Conservation (phyloP, 2,113 vertebrate species). For the Maccullochella peelii region DNA sequence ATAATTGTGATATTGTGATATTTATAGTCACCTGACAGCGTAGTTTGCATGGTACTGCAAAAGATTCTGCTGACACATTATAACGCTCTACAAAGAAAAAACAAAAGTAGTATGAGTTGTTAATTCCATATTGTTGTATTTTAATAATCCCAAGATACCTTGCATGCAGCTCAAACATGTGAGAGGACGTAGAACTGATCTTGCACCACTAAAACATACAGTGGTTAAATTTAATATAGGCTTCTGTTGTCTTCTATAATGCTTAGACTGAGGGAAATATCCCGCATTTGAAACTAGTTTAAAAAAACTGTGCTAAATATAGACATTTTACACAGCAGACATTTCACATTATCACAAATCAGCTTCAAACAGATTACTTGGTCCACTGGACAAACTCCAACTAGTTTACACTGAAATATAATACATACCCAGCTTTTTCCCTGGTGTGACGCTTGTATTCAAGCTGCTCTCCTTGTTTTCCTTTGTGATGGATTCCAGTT, state of each 20-base stretch:
- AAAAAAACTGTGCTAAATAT: too few relatives aligned
- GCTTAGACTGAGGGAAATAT: too few relatives aligned
- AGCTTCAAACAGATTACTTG: neutral
- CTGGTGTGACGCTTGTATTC: constrained; percentile 37
- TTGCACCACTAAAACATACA: neutral
- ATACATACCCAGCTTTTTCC: constrained; percentile 60
- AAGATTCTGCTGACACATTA: neutral
- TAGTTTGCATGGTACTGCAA: neutral
- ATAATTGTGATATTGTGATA: neutral
- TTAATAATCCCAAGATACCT: neutral
- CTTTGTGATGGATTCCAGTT: constrained; percentile 57
- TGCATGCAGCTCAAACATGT: neutral
- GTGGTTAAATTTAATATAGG: neutral
- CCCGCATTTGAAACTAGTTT: too few relatives aligned
- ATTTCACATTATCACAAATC: neutral
- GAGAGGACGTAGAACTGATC: neutral
- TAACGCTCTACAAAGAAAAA: neutral
- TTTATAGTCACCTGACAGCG: constrained; percentile 60
- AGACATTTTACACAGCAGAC: neutral
- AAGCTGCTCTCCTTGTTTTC: constrained; percentile 37
- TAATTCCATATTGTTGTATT: neutral
- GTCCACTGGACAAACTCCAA: neutral
- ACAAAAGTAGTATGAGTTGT: neutral
- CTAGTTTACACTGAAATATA: neutral
- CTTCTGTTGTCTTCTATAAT: neutral